Percentiles rank a stretch among this genome's conserved stretches.
Conservation (phyloP, 2,113 vertebrate genomes). For the Gnathonemus longibarbis region DNA sequence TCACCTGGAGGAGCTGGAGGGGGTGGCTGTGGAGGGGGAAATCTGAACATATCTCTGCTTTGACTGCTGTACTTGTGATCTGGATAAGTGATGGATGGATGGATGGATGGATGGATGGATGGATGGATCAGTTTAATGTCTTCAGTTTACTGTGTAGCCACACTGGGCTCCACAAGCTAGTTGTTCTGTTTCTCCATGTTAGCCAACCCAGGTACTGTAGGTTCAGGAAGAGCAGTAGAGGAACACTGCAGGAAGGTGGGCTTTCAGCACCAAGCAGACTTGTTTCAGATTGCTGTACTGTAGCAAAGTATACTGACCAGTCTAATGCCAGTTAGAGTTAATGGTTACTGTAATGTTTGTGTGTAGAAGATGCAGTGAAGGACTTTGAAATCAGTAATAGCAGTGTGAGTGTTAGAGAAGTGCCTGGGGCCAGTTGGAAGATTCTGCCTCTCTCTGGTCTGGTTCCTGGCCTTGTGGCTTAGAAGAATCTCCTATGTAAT, state of each 20-base stretch:
- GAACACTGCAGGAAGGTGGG: not conserved
- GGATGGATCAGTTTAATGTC: not conserved
- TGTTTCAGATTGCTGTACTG: not conserved
- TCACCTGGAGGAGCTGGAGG: not conserved
- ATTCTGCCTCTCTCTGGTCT: not conserved
- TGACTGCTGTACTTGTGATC: not conserved
- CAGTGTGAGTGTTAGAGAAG: not conserved
- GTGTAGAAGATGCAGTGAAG: not conserved
- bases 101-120: not conserved
- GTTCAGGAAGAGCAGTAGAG: not conserved
- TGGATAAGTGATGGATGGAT: not conserved
- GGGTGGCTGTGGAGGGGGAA: not conserved
- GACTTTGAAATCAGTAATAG: not conserved
- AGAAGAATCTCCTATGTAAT: not conserved
- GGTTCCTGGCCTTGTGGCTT: not conserved
- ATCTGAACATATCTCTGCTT: not conserved
- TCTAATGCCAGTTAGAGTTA: not conserved
- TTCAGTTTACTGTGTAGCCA: not conserved
- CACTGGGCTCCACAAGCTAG: not conserved
- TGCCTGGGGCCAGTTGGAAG: not conserved
- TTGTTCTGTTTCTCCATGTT: not conserved
- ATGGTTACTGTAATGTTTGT: not conserved
- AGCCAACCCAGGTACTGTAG: not conserved
- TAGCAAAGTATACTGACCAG: not conserved
- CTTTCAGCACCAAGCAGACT: not conserved